Evolutionary conservation across 2,113 vertebrate species (phyloP), one percentile per base, ranked within the genome.

Genomic region (Rhipidura dahli): DNA sequence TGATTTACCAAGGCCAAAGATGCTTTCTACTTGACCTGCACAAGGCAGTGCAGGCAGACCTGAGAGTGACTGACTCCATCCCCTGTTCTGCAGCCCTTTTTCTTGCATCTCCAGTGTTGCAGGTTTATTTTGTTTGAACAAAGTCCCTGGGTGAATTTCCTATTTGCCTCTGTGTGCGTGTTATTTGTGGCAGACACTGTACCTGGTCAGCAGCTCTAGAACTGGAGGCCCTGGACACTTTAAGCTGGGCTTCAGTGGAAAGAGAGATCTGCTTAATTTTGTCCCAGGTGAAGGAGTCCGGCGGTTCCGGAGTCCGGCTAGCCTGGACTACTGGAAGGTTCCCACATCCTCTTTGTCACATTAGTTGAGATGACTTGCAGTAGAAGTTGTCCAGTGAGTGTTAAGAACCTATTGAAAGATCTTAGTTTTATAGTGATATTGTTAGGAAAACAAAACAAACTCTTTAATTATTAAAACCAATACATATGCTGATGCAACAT

Each of bases 251-350:
- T 98, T 98, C 98, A 98, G 97, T 99, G 99, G 99, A 98, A 98
- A 99, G 97, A 98, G 98, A 98, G 98, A 99, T 98, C 98, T 99
- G 98, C 98, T 99, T 98, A 98, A 99, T 99, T 98, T 98, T 98
- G 97, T 97, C 98, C 96, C 98, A 98, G 98, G 98, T 98, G 99
- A 99, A 98, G 98, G 98, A 99, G 98, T 99, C 98, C 98, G 93
- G 98, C 98, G 98, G 99, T 99, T 99, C 98, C 99, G n/a, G n/a
- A n/a, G n/a, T n/a, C n/a, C n/a, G n/a, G n/a, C n/a, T 99, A 99
- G 98, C 98, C 98, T 99, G 99, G 99, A 99, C 98, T 99, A 98
- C 98, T 98, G 99, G 98, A 99, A 99, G 98, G 98, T 99, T 99
- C 98, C 97, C 98, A 98, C 98, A 98, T 98, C 98, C 97, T 98